Evolutionary conservation across 2,888 invertebrate genomes (phyloP).

Genomic region (Labia minor): DNA sequence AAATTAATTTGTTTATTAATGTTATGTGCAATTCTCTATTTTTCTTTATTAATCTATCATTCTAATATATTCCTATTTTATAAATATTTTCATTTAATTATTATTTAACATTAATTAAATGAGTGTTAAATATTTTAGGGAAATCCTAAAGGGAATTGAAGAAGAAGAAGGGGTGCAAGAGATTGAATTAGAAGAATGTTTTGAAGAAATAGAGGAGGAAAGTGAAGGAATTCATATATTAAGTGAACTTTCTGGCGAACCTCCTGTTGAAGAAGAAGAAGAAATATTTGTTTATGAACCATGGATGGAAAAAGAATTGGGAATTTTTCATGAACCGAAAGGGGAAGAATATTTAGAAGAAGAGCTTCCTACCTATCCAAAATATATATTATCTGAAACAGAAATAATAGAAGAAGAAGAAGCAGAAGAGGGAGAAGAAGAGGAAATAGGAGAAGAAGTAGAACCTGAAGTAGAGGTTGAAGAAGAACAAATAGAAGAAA

Average conservation of each 20-base stretch:
- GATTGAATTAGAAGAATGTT: not conserved
- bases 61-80: too few relatives aligned
- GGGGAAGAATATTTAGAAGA: not conserved
- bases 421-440: too few relatives aligned
- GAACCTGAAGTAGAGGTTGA: too few relatives aligned
- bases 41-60: too few relatives aligned
- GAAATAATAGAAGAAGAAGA: not conserved
- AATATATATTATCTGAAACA: not conserved
- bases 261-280: not conserved
- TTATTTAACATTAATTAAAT: too few relatives aligned
- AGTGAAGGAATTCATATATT: not conserved
- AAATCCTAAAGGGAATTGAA: too few relatives aligned
- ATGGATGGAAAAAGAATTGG: not conserved
- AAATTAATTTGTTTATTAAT: too few relatives aligned
- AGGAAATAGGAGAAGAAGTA: too few relatives aligned
- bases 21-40: too few relatives aligned
- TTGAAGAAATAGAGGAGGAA: not conserved
- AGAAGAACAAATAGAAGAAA: not conserved
- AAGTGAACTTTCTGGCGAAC: not conserved
- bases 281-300: not conserved
- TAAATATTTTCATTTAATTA: too few relatives aligned
- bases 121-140: too few relatives aligned
- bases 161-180: not conserved
- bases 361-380: too few relatives aligned
- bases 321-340: not conserved